phyloP scores from a whole-genome alignment of 2,888 invertebrate species.

The Onchidella celtica region DNA sequence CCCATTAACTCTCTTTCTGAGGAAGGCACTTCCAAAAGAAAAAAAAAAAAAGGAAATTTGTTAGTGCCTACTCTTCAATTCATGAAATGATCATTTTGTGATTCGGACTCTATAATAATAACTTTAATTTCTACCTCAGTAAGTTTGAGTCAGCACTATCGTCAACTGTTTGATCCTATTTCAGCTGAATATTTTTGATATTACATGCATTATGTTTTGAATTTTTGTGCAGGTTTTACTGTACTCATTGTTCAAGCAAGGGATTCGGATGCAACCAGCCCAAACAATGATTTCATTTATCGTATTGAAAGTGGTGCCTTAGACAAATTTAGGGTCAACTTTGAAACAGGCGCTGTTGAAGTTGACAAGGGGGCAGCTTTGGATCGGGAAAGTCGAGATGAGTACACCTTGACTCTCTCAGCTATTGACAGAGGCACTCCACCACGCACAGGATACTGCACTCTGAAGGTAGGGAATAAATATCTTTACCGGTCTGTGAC shows the following conservation, averaged over 20 bases:
- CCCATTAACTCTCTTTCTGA: too few species aligned
- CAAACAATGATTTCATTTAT: constrained; percentile 94
- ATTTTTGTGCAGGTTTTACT: constrained; percentile 61
- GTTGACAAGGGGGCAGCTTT: constrained; percentile 93
- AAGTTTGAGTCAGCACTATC: too few species aligned
- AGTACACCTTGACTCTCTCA: constrained; percentile 70
- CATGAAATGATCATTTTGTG: too few species aligned
- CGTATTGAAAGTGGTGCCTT: constrained; percentile 93
- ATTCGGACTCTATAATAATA: too few species aligned
- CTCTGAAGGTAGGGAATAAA: constrained; percentile 61
- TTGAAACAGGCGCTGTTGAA: constrained; percentile 90
- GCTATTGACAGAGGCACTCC: constrained; percentile 77
- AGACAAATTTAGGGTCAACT: constrained; percentile 95
- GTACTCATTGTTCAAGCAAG: constrained; percentile 66
- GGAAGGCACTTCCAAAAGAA: too few species aligned
- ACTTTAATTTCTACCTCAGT: too few species aligned
- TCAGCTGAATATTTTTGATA: too few species aligned
- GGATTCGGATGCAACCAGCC: constrained; percentile 72
- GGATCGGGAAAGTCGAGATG: constrained; percentile 86
- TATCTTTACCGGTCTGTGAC: too few species aligned
- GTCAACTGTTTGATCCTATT: too few species aligned
- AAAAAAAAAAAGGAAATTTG: too few species aligned
- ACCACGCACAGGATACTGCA: constrained; percentile 62
- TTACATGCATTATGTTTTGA: too few species aligned
- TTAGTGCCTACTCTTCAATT: too few species aligned